phyloP scores from a whole-genome alignment of 2,797 vertebrate genomes.

The Aselliscus stoliczkanus region DNA sequence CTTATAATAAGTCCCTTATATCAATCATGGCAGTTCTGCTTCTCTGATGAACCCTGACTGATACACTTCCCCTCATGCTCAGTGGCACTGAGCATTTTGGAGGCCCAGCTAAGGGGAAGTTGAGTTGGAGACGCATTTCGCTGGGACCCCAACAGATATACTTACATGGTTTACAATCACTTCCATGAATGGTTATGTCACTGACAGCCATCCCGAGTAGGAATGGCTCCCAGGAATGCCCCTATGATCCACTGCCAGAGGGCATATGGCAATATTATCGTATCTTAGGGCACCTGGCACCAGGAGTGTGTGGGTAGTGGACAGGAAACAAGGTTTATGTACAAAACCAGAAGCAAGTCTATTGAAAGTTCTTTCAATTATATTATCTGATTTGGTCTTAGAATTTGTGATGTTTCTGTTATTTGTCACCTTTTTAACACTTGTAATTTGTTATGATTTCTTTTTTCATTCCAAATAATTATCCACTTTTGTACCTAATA shows the following conservation, averaged over 20 bases:
- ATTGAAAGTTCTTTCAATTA: background rate
- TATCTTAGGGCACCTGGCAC: background rate
- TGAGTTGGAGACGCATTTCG: background rate
- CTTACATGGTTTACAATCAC: background rate
- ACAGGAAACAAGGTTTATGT: background rate
- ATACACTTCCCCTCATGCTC: background rate
- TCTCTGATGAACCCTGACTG: background rate
- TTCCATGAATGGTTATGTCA: background rate
- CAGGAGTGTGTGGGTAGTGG: background rate
- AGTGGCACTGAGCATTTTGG: background rate
- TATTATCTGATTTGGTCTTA: background rate
- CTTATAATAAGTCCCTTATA: background rate
- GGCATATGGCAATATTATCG: background rate
- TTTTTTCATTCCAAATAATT: conserved; percentile 7
- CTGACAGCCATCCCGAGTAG: background rate
- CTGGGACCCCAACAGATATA: background rate
- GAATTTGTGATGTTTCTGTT: background rate
- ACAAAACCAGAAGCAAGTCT: background rate
- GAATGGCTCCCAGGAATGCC: background rate
- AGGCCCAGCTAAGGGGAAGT: background rate
- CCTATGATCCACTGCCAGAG: background rate
- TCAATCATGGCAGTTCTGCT: background rate
- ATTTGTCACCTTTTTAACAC: background rate
- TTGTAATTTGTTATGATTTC: background rate
- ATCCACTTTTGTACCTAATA: background rate